Conservation (phyloP, 2,888 invertebrate genomes). For the Agrochola lychnidis region DNA sequence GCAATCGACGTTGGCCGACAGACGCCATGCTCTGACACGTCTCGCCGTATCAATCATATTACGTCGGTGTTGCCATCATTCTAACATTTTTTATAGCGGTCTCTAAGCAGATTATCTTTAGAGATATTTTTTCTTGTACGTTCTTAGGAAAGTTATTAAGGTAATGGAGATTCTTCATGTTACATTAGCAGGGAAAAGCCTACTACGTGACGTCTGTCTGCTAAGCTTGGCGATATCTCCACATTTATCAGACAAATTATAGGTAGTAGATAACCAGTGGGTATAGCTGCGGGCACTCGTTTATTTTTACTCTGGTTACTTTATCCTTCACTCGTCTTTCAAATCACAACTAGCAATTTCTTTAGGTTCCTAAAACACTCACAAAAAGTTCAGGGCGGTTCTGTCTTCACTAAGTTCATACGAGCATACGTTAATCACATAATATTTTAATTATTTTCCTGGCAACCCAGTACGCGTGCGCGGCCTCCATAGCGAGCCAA, state of each 20-base stretch:
- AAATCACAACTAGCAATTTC: no score
- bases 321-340: no score
- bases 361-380: background rate
- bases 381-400: background rate
- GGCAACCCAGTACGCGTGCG: conserved; percentile 66
- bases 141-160: conserved; percentile 32
- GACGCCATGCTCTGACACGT: conserved; percentile 62
- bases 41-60: conserved; percentile 73
- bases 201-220: background rate
- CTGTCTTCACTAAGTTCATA: background rate
- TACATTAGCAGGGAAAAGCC: background rate
- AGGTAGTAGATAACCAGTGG: background rate
- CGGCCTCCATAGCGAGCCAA: conserved; percentile 76
- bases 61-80: conserved; percentile 55
- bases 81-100: conserved; percentile 47
- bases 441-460: conserved; percentile 48
- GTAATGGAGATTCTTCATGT: conserved; percentile 30
- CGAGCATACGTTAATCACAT: conserved; percentile 5
- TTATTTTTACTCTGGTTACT: no score
- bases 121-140: conserved; percentile 40
- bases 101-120: conserved; percentile 48
- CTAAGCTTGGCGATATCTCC: background rate
- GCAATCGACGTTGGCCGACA: conserved; percentile 58
- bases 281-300: no score
- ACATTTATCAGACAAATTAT: background rate